Percentiles rank a stretch among this genome's conserved stretches.
These are phyloP conservation scores for Pristis pectinata DNA, from an alignment of 2,797 vertebrate species.

Conservation along the genomic window DNA sequence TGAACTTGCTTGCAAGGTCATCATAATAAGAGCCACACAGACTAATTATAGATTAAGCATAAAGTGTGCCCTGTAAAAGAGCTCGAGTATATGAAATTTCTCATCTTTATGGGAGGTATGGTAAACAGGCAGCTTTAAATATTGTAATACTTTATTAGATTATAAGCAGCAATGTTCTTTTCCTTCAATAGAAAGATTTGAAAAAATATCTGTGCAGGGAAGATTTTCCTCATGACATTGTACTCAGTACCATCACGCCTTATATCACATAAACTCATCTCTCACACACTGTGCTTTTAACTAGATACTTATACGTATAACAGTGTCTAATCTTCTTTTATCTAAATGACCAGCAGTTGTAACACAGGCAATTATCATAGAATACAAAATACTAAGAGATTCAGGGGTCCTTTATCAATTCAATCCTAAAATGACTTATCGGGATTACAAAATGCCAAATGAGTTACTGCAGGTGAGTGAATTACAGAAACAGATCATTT, in stretches of 20 bases:
- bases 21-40: not conserved
- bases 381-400: not conserved
- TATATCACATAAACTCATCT: not conserved
- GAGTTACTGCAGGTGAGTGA: constrained; percentile 1
- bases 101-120: not conserved
- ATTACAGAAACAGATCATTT: not conserved
- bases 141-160: not conserved
- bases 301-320: not conserved
- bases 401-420: not conserved
- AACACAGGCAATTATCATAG: not conserved
- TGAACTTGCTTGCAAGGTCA: constrained; percentile 1
- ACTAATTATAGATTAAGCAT: not conserved
- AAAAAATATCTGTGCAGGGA: not conserved
- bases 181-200: not conserved
- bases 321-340: not conserved
- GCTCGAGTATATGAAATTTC: not conserved
- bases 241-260: not conserved
- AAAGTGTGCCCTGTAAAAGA: not conserved
- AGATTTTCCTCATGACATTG: not conserved
- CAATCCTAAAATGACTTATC: not conserved
- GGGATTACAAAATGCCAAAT: not conserved
- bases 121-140: not conserved
- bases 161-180: not conserved
- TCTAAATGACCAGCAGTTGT: not conserved
- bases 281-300: not conserved